Conservation (phyloP, 2,113 vertebrate genomes). For the Cyanocitta stelleri region DNA sequence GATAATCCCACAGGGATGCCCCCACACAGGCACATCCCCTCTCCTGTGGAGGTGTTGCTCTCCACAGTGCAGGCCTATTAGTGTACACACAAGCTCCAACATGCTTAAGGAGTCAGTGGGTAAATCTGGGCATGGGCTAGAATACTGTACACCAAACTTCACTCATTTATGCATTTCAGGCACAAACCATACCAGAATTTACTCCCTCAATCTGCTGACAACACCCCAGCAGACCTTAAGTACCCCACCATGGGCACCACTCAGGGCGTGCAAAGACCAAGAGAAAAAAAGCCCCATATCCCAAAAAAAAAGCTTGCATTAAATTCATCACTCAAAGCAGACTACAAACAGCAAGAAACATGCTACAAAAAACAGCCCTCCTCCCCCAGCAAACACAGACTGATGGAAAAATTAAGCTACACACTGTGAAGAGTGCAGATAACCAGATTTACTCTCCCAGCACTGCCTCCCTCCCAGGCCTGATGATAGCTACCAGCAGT, state of each 20-base stretch:
- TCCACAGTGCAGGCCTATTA: background rate
- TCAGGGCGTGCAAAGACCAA: background rate
- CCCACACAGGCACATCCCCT: background rate
- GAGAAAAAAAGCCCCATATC: fast-evolving
- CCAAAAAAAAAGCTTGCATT: background rate
- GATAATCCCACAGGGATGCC: background rate
- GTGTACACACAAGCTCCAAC: background rate
- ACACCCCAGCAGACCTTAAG: background rate
- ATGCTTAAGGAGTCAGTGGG: background rate
- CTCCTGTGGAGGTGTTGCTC: background rate
- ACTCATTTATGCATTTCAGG: background rate
- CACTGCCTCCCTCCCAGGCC: background rate
- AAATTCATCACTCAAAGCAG: background rate
- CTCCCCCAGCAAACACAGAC: background rate
- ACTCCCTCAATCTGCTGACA: background rate
- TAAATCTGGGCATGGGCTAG: background rate
- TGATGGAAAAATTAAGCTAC: background rate
- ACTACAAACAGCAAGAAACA: background rate
- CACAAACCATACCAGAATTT: background rate
- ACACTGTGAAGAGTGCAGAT: background rate
- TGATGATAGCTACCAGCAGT: background rate
- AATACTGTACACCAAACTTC: background rate
- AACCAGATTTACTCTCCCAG: background rate
- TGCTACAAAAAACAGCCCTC: background rate
- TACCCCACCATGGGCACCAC: background rate